Conservation (phyloP, 2,888 invertebrate genomes). For the Lasius platythorax region DNA sequence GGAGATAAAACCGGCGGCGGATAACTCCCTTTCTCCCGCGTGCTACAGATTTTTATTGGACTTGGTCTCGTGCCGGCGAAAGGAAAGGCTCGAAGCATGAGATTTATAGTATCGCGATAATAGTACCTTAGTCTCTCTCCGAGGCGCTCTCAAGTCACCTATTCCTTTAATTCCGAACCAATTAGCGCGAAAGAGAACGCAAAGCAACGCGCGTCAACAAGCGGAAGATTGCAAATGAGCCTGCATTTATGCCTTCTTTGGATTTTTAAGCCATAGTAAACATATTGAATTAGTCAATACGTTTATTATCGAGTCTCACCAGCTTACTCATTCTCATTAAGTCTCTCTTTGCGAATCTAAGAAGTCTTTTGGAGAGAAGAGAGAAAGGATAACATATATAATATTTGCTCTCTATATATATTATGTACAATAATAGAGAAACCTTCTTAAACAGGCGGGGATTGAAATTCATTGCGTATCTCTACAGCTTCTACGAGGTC, state of each 20-base stretch:
- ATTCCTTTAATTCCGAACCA: slow-evolving; percentile 54
- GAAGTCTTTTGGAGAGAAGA: neutral
- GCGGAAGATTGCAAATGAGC: slow-evolving; percentile 22
- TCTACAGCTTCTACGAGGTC: neutral
- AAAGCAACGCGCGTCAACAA: neutral
- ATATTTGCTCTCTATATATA: neutral
- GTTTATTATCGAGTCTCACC: neutral
- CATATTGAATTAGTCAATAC: neutral
- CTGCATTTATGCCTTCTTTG: neutral
- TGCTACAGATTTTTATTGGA: slow-evolving; percentile 71
- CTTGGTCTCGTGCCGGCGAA: slow-evolving; percentile 71
- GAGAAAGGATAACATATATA: neutral
- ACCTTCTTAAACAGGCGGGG: neutral
- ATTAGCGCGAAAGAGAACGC: slow-evolving; percentile 46
- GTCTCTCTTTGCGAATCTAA: neutral
- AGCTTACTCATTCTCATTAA: too few relatives aligned
- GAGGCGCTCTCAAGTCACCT: slow-evolving; percentile 53
- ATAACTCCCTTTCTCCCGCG: slow-evolving; percentile 74
- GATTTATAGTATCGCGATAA: slow-evolving; percentile 65
- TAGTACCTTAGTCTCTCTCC: slow-evolving; percentile 39
- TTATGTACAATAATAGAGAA: neutral
- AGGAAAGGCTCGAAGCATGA: slow-evolving; percentile 69
- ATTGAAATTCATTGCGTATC: neutral
- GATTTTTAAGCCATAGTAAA: neutral
- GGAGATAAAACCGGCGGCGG: slow-evolving; percentile 61